Evolutionary conservation across 1,140 invertebrate genomes (phyloP), one percentile per base, ranked within the genome.

Genomic region (Musca vetustissima): DNA sequence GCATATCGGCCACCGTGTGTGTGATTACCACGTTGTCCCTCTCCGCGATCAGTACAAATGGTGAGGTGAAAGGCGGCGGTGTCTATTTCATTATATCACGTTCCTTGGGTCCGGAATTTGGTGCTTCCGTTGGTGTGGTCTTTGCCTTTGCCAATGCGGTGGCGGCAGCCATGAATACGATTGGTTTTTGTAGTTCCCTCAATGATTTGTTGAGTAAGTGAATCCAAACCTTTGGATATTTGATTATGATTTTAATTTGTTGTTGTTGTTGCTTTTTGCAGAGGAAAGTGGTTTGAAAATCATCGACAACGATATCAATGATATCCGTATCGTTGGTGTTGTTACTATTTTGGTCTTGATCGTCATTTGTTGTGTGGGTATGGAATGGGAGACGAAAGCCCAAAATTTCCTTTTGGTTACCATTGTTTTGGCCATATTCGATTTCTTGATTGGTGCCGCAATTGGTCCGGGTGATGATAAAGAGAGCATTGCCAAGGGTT

Each of bases 141-240:
- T 98, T 99, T 77, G 95, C 96, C 4, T 92, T 99, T 73, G 97
- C 97, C 1, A 99, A 98, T 82, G 91, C 96, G 0, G 95, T 98
- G 0, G 93, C 95, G 0, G 95, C 96, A 0, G 95, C 97, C 1
- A 96, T 99, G 92, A 98, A 99, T 83, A 96, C 97, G 0, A 97
- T 99, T 19, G 98, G 98, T 15, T 99, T 99, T 85, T 97, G 96
- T 72, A 94, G 98, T 81, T 96, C 96, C 1, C 81, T 99, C 1
- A 94, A 93, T 75, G 89, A 92, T 24, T 83, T 94, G 8, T 82
- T 95, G 3, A 84, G 80, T 69, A 57, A 81, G 79, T 78, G 28
- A 28, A 28, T 28, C 8, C 8, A 28, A 28, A 28, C 3, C 3
- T 28, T 28, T 8, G n/a, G n/a, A n/a, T 3, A 8, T 4, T 28